Base-by-base conservation (phyloP, 2,888 invertebrate species). In the Temnothorax ravouxi region DNA sequence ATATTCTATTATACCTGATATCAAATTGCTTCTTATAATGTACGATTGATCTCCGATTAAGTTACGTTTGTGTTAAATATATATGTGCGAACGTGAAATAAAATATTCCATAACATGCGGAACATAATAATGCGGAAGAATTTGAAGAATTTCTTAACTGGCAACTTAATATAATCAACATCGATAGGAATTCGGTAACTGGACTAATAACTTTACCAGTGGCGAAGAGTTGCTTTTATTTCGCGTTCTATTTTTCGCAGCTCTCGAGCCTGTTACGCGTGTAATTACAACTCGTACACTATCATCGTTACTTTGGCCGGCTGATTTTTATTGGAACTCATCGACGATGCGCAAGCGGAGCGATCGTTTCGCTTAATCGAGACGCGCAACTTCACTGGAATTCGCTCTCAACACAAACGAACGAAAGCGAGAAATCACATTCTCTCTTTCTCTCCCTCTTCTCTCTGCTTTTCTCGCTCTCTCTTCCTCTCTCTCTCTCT, bases 281-380 rank as follows among this genome's bases (percentile, higher is more conserved):
- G n/a, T 54, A 77, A 29, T n/a, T 77, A 13, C 44, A 71, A 71
- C 41, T 41, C 54, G 41, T 29, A n/a, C 77, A 29, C 69, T 54
- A 77, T 69, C 47, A 44, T 54, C 56, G 67, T 41, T 59, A 59
- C 47, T 47, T 41, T 67, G 41, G 67, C 38, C 52, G 76, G 18
- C 18, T 56, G 47, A 59, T 59, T 80, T 71, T 79, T 71, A 71
- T 79, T 69, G 21, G 56, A 66, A 75, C n/a, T 75, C 62, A 75
- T 64, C 64, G 34, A 6, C 52, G n/a, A 67, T 52, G 38, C 67
- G 38, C 25, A 56, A 56, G 41, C 67, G 25, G 38, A 41, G 21
- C 41, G 54, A n/a, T 69, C 77, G 41, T 77, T 67, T 54, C 44
- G 69, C 54, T 77, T 77, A 69, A 77, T 77, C 67, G 69, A 54